Evolutionary conservation across 2,888 invertebrate species (phyloP).

Genomic region (Drosophila borborema): DNA sequence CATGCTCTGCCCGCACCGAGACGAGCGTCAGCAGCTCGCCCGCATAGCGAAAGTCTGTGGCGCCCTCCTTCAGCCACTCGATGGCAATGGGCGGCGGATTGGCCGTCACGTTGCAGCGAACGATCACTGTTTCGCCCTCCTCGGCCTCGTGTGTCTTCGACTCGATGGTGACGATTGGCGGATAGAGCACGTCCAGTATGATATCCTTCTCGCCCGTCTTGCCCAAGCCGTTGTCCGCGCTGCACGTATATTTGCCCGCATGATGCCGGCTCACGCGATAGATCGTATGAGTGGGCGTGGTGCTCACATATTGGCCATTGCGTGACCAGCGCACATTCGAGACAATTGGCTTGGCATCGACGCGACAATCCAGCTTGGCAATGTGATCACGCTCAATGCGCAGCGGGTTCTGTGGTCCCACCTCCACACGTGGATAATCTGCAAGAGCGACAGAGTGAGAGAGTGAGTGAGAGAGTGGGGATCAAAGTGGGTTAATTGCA

Average conservation of each 20-base stretch:
- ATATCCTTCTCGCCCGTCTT: constrained; percentile 93
- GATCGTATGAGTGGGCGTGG: constrained; percentile 91
- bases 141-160: constrained; percentile 93
- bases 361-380: constrained; percentile 93
- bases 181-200: constrained; percentile 92
- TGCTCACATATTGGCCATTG: constrained; percentile 93
- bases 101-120: constrained; percentile 94
- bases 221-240: constrained; percentile 94
- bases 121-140: constrained; percentile 93
- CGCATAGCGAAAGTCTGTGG: constrained; percentile 92
- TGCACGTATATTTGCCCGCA: constrained; percentile 95
- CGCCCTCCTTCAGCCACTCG: constrained; percentile 95
- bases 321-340: constrained; percentile 94
- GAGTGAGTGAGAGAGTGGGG: too few species aligned
- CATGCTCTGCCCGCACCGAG: constrained; percentile 93
- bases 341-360: constrained; percentile 96
- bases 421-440: constrained; percentile 96
- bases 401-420: constrained; percentile 95
- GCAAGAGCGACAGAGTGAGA: constrained; percentile 49
- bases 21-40: constrained; percentile 91
- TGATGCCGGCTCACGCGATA: constrained; percentile 92
- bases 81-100: constrained; percentile 93
- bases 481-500: constrained; percentile 1
- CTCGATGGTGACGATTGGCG: constrained; percentile 92
- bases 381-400: constrained; percentile 94